Evolutionary conservation across 2,113 vertebrate species (phyloP).

Genomic region (Elanoides forficatus): DNA sequence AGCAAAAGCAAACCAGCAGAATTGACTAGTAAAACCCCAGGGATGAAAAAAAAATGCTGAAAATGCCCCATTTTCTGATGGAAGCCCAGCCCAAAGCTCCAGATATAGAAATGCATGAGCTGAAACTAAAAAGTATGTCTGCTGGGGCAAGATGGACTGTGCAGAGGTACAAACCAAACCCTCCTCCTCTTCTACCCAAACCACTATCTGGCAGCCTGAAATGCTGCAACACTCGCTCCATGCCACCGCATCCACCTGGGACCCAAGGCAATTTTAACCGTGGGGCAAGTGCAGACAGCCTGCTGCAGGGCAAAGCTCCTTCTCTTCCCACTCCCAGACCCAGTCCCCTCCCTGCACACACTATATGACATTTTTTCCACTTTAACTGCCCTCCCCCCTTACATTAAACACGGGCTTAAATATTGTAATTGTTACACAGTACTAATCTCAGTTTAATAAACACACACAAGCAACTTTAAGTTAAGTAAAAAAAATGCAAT

Average conservation of each 20-base stretch:
- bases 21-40: background rate
- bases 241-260: background rate
- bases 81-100: background rate
- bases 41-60: background rate
- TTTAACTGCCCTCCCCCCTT: background rate
- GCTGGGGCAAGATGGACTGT: background rate
- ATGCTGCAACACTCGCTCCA: background rate
- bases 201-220: background rate
- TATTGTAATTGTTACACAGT: rapidly evolving
- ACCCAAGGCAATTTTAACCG: background rate
- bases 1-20: background rate
- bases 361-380: rapidly evolving
- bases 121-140: background rate
- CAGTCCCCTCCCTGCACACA: background rate
- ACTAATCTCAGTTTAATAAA: background rate
- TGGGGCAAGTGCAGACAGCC: rapidly evolving
- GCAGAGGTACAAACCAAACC: background rate
- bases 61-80: background rate
- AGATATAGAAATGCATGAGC: background rate
- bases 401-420: background rate
- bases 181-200: background rate
- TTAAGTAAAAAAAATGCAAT: background rate
- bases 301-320: background rate
- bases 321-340: background rate
- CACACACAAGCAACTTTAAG: background rate